Evolutionary conservation across 2,888 invertebrate genomes (phyloP).

Genomic region (Endotricha flammealis): DNA sequence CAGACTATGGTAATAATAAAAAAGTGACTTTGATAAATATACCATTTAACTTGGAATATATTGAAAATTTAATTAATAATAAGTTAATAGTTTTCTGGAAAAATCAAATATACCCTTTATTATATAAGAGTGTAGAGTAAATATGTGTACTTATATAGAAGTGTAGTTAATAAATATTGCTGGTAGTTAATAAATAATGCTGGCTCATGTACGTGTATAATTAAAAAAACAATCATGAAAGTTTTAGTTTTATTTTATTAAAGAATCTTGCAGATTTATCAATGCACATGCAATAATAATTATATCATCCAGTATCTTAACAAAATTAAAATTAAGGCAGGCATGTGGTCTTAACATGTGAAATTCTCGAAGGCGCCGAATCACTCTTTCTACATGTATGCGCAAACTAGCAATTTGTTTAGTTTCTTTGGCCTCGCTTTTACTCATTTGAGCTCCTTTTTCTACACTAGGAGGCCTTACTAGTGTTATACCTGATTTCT

Average conservation of each 20-base stretch:
- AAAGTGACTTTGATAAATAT: constrained; percentile 9
- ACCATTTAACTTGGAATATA: constrained; percentile 6
- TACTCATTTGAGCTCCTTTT: constrained; percentile 15
- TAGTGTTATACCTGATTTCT: constrained; percentile 10
- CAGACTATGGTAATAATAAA: constrained; percentile 15
- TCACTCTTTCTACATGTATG: constrained; percentile 20
- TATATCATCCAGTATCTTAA: constrained; percentile 14
- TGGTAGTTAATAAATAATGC: constrained; percentile 1
- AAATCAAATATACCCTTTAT: constrained; percentile 11
- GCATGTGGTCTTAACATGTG: constrained; percentile 23
- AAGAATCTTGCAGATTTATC: constrained; percentile 18
- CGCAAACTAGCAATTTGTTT: constrained; percentile 22
- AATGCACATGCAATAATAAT: constrained; percentile 18
- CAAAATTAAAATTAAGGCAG: constrained; percentile 13
- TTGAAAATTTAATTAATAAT: constrained; percentile 11
- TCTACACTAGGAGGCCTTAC: constrained; percentile 20
- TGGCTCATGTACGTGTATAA: not conserved
- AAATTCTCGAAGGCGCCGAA: constrained; percentile 21
- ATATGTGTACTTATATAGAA: constrained; percentile 2
- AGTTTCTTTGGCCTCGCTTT: constrained; percentile 20
- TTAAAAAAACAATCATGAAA: constrained; percentile 4
- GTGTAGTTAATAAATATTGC: constrained; percentile 1
- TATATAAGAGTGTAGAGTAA: constrained; percentile 11
- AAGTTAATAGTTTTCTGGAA: constrained; percentile 10
- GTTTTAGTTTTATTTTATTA: constrained; percentile 10